Percentiles rank a stretch among this genome's conserved stretches.
Conservation (phyloP, 2,797 vertebrate genomes). For the Tolypeutes matacus region DNA sequence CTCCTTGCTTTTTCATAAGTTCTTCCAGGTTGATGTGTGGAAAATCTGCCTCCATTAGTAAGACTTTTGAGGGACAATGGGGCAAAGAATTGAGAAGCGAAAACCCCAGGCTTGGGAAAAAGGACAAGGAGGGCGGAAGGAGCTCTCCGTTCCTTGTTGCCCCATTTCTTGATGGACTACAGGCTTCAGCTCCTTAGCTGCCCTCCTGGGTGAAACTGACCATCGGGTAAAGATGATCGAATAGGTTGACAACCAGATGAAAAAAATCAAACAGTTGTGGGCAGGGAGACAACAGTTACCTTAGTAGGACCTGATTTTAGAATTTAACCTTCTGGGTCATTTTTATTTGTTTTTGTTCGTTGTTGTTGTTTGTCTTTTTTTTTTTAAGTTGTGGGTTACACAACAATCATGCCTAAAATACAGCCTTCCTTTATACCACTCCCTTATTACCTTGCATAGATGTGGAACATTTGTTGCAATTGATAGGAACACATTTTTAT, state of each 20-base stretch:
- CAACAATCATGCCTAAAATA: no score
- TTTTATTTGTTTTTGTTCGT: not conserved
- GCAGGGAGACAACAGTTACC: not conserved
- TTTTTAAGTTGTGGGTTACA: no score
- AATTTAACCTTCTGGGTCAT: not conserved
- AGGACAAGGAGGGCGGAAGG: not conserved
- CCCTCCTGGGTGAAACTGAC: not conserved
- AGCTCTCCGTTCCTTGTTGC: not conserved
- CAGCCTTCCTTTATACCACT: no score
- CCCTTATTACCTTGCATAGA: no score
- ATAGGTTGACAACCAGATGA: not conserved
- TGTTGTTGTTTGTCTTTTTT: no score
- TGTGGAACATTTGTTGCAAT: no score
- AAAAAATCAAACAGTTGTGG: not conserved
- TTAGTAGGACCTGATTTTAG: not conserved
- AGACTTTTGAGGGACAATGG: not conserved
- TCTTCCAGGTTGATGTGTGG: not conserved
- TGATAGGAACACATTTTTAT: no score
- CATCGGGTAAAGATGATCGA: not conserved
- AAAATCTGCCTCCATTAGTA: not conserved
- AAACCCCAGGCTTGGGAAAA: not conserved
- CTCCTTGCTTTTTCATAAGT: not conserved
- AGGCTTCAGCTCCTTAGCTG: not conserved
- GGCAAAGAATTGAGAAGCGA: not conserved
- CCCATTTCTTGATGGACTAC: fast-evolving